Evolutionary conservation across 2,113 vertebrate genomes (phyloP).

Genomic region (Tachysurus fulvidraco): DNA sequence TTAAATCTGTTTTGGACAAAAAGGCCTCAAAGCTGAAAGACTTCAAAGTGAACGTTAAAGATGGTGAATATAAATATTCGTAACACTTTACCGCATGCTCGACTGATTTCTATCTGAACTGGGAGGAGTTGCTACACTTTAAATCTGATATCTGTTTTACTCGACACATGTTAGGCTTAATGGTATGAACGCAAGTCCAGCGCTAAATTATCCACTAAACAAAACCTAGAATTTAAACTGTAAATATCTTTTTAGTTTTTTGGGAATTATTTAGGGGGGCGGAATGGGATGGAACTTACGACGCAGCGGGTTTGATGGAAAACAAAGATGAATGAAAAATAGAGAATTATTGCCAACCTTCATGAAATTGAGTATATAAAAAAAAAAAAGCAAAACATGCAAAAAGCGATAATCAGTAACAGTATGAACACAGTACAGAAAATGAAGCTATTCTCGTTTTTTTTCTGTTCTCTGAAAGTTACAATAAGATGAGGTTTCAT

Average conservation of each 20-base stretch:
- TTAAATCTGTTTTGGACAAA: neutral
- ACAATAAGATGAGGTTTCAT: neutral
- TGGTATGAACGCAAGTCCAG: conserved; percentile 23
- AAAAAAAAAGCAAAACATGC: neutral
- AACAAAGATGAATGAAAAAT: neutral
- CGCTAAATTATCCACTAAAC: conserved; percentile 29
- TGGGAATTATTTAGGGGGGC: neutral
- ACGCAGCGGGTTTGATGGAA: neutral
- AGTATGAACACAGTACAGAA: neutral
- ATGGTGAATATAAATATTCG: conserved; percentile 1
- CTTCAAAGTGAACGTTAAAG: neutral
- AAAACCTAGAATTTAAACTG: neutral
- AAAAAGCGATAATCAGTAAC: neutral
- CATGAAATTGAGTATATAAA: neutral
- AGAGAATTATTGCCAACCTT: neutral
- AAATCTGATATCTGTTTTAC: neutral
- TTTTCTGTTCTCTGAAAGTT: neutral
- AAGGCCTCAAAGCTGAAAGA: conserved; percentile 30
- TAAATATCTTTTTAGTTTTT: neutral
- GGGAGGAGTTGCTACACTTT: neutral
- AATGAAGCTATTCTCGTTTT: neutral
- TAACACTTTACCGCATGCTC: conserved; percentile 18
- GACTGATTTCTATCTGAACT: neutral
- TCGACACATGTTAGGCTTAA: conserved; percentile 4
- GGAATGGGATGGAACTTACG: neutral